Conservation (phyloP, 2,888 invertebrate species). For the Quadroppia sp. region DNA sequence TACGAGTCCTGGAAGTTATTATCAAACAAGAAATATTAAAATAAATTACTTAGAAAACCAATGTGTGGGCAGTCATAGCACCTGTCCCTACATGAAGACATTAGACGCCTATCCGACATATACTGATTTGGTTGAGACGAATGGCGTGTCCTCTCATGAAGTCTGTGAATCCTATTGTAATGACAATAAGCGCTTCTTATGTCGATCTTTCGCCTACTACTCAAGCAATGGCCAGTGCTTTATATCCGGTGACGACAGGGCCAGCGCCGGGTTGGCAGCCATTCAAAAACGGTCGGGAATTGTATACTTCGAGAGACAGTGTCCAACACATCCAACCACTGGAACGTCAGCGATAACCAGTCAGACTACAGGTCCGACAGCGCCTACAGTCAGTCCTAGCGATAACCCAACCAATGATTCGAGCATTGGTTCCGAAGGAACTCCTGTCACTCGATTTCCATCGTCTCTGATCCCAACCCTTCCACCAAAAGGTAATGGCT, state of each 20-base stretch:
- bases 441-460: conserved; percentile 34
- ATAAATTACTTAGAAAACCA: conserved; percentile 59
- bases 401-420: background rate
- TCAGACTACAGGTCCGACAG: background rate
- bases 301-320: conserved; percentile 47
- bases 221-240: conserved; percentile 54
- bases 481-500: conserved; percentile 34
- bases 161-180: conserved; percentile 54
- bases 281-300: conserved; percentile 46
- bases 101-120: conserved; percentile 48
- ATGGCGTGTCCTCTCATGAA: conserved; percentile 52
- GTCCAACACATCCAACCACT: conserved; percentile 40
- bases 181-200: conserved; percentile 53
- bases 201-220: conserved; percentile 54
- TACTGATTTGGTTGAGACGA: conserved; percentile 48
- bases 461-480: conserved; percentile 37
- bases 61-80: conserved; percentile 51
- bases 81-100: conserved; percentile 47
- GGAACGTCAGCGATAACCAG: conserved; percentile 8
- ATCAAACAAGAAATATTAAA: conserved; percentile 48
- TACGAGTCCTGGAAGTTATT: conserved; percentile 44
- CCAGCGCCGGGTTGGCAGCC: conserved; percentile 46
- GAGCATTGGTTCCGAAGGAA: conserved; percentile 32
- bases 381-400: background rate
- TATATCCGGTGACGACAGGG: conserved; percentile 51